Evolutionary conservation across 2,113 vertebrate species (phyloP).

Genomic region (Panthera tigris): DNA sequence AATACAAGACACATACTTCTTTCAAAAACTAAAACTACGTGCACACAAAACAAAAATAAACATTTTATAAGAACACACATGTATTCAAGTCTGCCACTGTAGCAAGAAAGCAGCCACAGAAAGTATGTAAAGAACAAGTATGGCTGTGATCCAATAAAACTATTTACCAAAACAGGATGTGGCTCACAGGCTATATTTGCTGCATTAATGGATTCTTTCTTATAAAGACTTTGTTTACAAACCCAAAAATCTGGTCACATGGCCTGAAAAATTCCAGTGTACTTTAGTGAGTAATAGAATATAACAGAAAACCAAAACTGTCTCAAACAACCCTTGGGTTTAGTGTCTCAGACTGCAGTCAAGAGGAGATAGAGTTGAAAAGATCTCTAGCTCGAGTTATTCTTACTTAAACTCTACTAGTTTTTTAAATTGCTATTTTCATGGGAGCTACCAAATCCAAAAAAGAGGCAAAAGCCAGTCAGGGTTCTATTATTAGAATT

Average conservation of each 20-base stretch:
- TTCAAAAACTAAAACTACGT: not conserved
- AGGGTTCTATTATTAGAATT: slow-evolving; percentile 70
- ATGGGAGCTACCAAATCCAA: not conserved
- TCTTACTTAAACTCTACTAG: slow-evolving; percentile 11
- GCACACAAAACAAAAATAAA: not conserved
- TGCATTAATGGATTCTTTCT: not conserved
- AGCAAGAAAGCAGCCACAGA: not conserved
- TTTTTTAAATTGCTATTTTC: slow-evolving; percentile 33
- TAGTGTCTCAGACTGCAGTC: not conserved
- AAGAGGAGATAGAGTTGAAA: not conserved
- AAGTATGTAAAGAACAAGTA: not conserved
- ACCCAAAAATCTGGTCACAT: not conserved
- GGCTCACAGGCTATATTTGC: not conserved
- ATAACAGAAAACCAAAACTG: not conserved
- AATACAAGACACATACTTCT: not conserved
- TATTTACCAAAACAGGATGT: not conserved
- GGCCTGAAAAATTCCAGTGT: not conserved
- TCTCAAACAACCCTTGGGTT: not conserved
- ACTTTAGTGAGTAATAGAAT: not conserved
- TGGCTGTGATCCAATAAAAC: not conserved
- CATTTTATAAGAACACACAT: not conserved
- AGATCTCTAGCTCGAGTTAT: not conserved
- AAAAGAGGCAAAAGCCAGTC: not conserved
- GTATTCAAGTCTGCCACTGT: not conserved
- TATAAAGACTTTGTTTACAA: not conserved